Evolutionary conservation across 2,888 invertebrate species (phyloP).

Genomic region (Lamellibrachia columna): DNA sequence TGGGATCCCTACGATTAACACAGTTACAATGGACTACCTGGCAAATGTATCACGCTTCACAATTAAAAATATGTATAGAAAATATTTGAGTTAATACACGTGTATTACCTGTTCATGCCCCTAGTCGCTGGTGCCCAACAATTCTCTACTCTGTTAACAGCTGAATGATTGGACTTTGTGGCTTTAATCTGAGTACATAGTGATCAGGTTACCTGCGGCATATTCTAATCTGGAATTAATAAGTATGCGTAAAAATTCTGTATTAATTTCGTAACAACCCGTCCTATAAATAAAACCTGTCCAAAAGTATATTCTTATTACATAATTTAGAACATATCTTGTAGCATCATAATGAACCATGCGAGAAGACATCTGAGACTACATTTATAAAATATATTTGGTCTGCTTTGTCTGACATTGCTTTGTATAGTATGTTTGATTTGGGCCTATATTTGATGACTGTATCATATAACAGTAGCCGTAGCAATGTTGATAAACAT

Average conservation of each 20-base stretch:
- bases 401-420: background rate
- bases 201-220: background rate
- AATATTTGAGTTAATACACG: background rate
- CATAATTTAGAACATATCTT: background rate
- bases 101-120: slow-evolving; percentile 6
- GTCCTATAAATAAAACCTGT: background rate
- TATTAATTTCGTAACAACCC: background rate
- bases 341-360: background rate
- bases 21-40: background rate
- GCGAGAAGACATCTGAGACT: background rate
- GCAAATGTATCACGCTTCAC: background rate
- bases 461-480: background rate
- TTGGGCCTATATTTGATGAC: background rate
- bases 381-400: background rate
- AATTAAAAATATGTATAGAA: background rate
- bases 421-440: background rate
- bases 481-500: slow-evolving; percentile 1
- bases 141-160: background rate
- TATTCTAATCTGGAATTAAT: background rate
- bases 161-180: slow-evolving; percentile 11
- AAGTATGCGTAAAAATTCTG: background rate
- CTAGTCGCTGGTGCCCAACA: background rate
- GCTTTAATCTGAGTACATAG: background rate
- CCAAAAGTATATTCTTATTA: background rate
- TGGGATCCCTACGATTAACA: background rate